Evolutionary conservation across 2,888 invertebrate species (phyloP), one percentile per base, ranked within the genome.

Genomic region (Choreutis nemorana): DNA sequence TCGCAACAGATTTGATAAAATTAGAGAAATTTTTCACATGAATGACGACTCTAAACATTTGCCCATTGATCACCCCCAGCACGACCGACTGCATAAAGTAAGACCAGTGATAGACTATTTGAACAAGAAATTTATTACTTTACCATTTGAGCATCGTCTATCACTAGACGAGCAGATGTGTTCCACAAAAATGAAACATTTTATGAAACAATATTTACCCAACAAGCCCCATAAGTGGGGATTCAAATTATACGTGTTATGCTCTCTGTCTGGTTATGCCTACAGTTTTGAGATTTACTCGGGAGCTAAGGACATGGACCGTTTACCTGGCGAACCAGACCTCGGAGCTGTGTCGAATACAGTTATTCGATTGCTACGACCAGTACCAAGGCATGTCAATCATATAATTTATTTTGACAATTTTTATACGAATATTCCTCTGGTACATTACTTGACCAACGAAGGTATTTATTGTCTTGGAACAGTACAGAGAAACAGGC

Each of bases 401-500:
- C 41, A 40, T 39, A 39, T 27, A 11, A 11, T 27, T 13, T 29
- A 10, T 8, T 26, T 26, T 14, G 22, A 26, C 11, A 31, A 31
- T 40, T 10, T 27, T 14, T 36, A 29, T 14, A 29, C 32, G 20
- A 16, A 23, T 11, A 9, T 33, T 25, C 33, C 30, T 9, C 23
- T 33, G 9, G 7, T 30, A 22, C n/a, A 23, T 5, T 30, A 11
- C 29, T 7, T 33, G 23, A 26, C 30, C 15, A 30, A 30, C 10
- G 16, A 30, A 33, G 33, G 26, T 34, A 50, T 53, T 35, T 41
- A 47, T 31, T 40, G 41, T 26, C 41, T 49, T 36, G 49, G 45
- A 33, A 55, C 49, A 36, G 46, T 55, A 36, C 48, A 50, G 34
- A 43, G 39, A 39, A 50, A 52, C 42, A 42, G 50, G 31, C 41